Base-by-base conservation (phyloP, 2,113 vertebrate species). In the Apodemus sylvaticus region DNA sequence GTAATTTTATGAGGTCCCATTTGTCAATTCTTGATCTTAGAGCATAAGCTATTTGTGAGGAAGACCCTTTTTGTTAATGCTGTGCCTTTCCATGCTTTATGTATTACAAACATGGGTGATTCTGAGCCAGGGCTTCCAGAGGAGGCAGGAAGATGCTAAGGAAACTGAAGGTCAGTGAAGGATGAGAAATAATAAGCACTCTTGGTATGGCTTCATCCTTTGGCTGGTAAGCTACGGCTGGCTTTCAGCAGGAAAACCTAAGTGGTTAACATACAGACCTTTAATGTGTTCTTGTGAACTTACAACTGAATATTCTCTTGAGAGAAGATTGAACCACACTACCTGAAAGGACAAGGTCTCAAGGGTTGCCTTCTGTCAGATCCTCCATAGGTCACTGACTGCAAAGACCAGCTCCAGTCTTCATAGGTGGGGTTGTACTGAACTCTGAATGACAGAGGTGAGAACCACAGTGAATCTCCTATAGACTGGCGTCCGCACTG, bases 141-240 rank as follows among this genome's bases (percentile, higher is more conserved):
- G 7, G 22, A 34, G 11, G 14, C 4, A 3, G 14, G 9, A 13
- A 17, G 7, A 31, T 0, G 4, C 2, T 14, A 17, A 14, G 24
- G 58, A 31, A 22, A 29, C 9, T 13, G 8, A 14, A 1, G 2
- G 29, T 31, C 26, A 66, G 0, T 13, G 3, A 36, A 17, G 22
- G 14, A 39, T 58, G 26, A 26, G 31, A 53, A 53, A 5, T 48
- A 79, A 12, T 16, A 26, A 39, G 16, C 10, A 12, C 16, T 8
- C 29, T 1, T 5, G 10, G 2, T 0, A 0, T 4, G 42, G 29
- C 12, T n/a, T 8, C 13, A 6, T 29, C 11, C 36, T 6, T 5
- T 0, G 2, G 0, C 6, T 60, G 34, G 39, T 19, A 62, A 68
- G 36, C 1, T 11, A 6, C 29, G 45, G 0, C 89, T 76, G 58